Evolutionary conservation across 2,888 invertebrate genomes (phyloP), one percentile per base, ranked within the genome.

Genomic region (Baccha elongata): DNA sequence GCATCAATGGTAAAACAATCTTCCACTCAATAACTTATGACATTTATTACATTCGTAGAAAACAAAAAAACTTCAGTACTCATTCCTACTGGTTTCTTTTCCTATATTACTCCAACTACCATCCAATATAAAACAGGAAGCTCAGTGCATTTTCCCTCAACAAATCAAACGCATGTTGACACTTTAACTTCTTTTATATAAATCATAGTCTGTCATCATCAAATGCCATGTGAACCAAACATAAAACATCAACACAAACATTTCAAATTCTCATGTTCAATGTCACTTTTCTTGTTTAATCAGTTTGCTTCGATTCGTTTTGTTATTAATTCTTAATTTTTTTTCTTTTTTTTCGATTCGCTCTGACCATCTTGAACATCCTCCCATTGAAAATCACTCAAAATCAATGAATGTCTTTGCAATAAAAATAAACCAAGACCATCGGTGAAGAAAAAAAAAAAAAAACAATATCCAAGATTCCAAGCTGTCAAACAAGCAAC

Each of bases 261-360:
- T 78, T 83, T 83, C 78, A 78, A 79, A 79, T 79, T 84, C 84
- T 79, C 84, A 84, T 84, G 84, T 79, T 84, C 83, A 73, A 76
- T 78, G 83, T 83, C 83, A 78, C 53, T 72, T 83, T 78, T 83
- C 83, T 78, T 76, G 76, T 81, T 81, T 65, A 71, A 81, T 78
- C 76, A 72, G 78, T 83, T 72, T 50, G 23, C 55, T n/a, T 48
- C 72, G 58, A 40, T 78, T 40, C 10, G 26, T 7, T 15, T 52
- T 44, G 32, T 53, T 35, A 21, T 69, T 32, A 23, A 13, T 72
- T 37, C 17, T 42, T 15, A n/a, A n/a, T 48, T 46, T 53, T 60
- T 35, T 5, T 52, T n/a, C 11, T 50, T 26, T 10, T 42, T 7
- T 26, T 21, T 11, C 35, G n/a, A 5, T 50, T 62, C 35, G 1